phyloP scores from a whole-genome alignment of 2,113 vertebrate genomes.

The Odontesthes bonariensis region DNA sequence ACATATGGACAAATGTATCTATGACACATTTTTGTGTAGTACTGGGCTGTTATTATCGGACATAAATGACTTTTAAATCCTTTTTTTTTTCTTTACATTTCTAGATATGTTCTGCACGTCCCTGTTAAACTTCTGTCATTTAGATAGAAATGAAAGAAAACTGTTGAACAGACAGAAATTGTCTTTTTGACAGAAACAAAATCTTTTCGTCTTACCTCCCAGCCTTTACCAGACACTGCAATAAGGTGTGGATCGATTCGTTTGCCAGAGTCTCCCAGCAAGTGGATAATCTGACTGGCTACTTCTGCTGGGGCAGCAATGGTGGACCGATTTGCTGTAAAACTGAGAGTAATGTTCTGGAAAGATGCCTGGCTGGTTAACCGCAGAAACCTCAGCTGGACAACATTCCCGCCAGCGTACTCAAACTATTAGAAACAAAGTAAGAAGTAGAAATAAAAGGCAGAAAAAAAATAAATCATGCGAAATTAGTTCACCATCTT shows the following conservation, averaged over 20 bases:
- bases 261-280: conserved; percentile 75
- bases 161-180: background rate
- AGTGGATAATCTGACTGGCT: conserved; percentile 36
- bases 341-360: conserved; percentile 76
- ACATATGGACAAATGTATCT: too few species aligned
- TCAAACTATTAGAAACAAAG: conserved; percentile 66
- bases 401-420: conserved; percentile 75
- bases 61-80: background rate
- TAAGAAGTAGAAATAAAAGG: background rate
- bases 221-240: conserved; percentile 45
- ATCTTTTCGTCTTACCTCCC: conserved; percentile 65
- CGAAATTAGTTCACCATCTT: background rate
- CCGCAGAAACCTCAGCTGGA: conserved; percentile 83
- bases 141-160: background rate
- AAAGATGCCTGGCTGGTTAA: conserved; percentile 78
- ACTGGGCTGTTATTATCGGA: too few species aligned
- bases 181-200: background rate
- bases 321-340: conserved; percentile 28
- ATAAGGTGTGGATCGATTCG: conserved; percentile 66
- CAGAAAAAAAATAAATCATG: background rate
- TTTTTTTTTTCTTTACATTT: background rate
- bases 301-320: background rate
- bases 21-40: too few species aligned
- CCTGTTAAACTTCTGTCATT: too few species aligned
- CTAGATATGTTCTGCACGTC: too few species aligned